Conservation (phyloP, 2,888 invertebrate species). For the Mesorhabditis sp. region DNA sequence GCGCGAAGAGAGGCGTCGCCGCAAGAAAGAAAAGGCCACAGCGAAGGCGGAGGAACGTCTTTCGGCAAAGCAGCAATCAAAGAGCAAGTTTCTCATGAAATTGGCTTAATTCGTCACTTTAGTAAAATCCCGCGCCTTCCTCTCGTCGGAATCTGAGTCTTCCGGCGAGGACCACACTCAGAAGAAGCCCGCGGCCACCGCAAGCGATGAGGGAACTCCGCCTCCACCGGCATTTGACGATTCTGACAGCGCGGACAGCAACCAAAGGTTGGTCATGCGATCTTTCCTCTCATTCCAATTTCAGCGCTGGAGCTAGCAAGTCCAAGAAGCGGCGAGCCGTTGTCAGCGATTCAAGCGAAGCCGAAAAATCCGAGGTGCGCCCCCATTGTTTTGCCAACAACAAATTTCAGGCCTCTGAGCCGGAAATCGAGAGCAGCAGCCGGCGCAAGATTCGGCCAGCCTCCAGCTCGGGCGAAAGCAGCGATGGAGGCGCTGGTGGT, state of each 20-base stretch:
- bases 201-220: constrained; percentile 17
- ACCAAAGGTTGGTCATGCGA: neutral
- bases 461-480: no score
- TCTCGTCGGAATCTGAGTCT: constrained; percentile 36
- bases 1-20: neutral
- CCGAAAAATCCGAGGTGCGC: no score
- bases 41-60: constrained; percentile 24
- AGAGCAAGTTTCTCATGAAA: constrained; percentile 16
- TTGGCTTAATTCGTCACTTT: constrained; percentile 12
- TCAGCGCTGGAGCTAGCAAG: neutral
- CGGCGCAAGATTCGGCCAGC: no score
- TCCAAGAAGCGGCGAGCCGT: neutral
- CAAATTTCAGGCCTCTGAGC: no score
- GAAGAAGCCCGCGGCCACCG: constrained; percentile 11
- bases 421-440: no score
- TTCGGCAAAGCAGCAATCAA: constrained; percentile 34
- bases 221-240: constrained; percentile 17
- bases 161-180: constrained; percentile 29
- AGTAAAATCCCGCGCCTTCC: constrained; percentile 41
- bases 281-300: neutral
- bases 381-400: no score
- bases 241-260: neutral
- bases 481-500: no score
- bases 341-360: neutral
- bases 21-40: constrained; percentile 17